A percentile compares a stretch with the other conserved stretches of the same genome.
Conservation (phyloP, 2,888 invertebrate genomes). For the Drosophila austrosaltans region DNA sequence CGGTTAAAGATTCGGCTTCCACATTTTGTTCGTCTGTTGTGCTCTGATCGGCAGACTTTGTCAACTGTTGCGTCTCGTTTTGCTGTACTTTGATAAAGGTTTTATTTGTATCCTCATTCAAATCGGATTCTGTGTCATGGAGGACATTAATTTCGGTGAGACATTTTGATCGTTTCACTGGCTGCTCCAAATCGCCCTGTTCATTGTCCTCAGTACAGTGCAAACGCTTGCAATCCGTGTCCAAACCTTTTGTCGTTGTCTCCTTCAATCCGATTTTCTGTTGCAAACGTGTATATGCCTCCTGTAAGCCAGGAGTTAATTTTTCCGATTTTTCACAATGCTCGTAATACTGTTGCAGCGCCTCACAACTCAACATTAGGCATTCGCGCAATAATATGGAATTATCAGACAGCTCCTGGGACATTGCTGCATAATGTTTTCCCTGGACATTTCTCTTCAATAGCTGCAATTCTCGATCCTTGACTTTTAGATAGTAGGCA, state of each 20-base stretch:
- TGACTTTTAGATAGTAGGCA: slow-evolving; percentile 73
- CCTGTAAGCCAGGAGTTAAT: slow-evolving; percentile 67
- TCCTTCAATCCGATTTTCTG: slow-evolving; percentile 60
- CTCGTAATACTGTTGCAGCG: slow-evolving; percentile 69
- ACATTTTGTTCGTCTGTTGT: slow-evolving; percentile 69
- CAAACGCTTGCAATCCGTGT: slow-evolving; percentile 35
- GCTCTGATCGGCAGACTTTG: slow-evolving; percentile 41
- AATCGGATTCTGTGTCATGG: slow-evolving; percentile 67
- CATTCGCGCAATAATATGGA: slow-evolving; percentile 67
- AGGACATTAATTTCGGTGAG: slow-evolving; percentile 43
- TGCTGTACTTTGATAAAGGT: slow-evolving; percentile 53
- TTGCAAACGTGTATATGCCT: slow-evolving; percentile 65
- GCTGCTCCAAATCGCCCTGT: neutral
- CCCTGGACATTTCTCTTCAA: slow-evolving; percentile 76
- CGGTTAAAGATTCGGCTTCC: slow-evolving; percentile 61
- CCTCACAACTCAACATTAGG: slow-evolving; percentile 72
- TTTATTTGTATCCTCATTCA: slow-evolving; percentile 33
- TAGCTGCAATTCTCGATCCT: slow-evolving; percentile 78
- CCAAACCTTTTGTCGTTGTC: slow-evolving; percentile 17
- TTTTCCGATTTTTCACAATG: slow-evolving; percentile 61
- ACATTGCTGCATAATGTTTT: slow-evolving; percentile 77
- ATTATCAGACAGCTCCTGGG: slow-evolving; percentile 72
- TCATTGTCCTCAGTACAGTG: slow-evolving; percentile 32
- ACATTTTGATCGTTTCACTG: neutral
- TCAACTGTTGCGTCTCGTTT: slow-evolving; percentile 75